phyloP scores from a whole-genome alignment of 2,113 vertebrate species.

The Chascanopsetta lugubris region DNA sequence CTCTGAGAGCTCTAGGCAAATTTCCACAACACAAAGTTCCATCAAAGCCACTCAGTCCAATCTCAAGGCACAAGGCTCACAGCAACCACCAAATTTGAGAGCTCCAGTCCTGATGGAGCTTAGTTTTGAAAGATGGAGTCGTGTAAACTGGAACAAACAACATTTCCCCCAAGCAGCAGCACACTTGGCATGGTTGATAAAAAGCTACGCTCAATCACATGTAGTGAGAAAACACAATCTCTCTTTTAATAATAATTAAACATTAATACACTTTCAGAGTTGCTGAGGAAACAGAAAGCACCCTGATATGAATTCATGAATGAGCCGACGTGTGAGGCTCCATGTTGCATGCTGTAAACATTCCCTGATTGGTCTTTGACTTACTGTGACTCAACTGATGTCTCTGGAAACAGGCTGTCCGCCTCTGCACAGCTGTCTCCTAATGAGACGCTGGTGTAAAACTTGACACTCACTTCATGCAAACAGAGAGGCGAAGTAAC shows the following conservation, averaged over 20 bases:
- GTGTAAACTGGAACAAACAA: slow-evolving; percentile 21
- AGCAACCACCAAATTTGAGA: slow-evolving; percentile 6
- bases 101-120: slow-evolving; percentile 29
- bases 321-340: not conserved
- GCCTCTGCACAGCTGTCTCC: slow-evolving; percentile 68
- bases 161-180: slow-evolving; percentile 12
- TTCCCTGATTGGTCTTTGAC: slow-evolving; percentile 36
- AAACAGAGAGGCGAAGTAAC: slow-evolving; percentile 39
- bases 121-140: slow-evolving; percentile 15
- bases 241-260: not conserved
- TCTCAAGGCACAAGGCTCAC: slow-evolving; percentile 26
- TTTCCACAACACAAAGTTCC: slow-evolving; percentile 36
- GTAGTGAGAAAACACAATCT: not conserved
- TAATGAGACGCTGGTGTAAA: slow-evolving; percentile 67
- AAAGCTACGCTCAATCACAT: slow-evolving; percentile 1
- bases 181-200: slow-evolving; percentile 19
- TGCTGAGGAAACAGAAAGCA: slow-evolving; percentile 23
- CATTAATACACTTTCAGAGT: slow-evolving; percentile 5
- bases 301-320: slow-evolving; percentile 8
- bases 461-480: slow-evolving; percentile 36
- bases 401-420: slow-evolving; percentile 68
- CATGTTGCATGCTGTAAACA: slow-evolving; percentile 31
- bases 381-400: slow-evolving; percentile 58
- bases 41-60: slow-evolving; percentile 35
- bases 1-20: slow-evolving; percentile 2